Evolutionary conservation across 2,797 vertebrate species (phyloP).

Genomic region (Oryzias dopingdopingensis): DNA sequence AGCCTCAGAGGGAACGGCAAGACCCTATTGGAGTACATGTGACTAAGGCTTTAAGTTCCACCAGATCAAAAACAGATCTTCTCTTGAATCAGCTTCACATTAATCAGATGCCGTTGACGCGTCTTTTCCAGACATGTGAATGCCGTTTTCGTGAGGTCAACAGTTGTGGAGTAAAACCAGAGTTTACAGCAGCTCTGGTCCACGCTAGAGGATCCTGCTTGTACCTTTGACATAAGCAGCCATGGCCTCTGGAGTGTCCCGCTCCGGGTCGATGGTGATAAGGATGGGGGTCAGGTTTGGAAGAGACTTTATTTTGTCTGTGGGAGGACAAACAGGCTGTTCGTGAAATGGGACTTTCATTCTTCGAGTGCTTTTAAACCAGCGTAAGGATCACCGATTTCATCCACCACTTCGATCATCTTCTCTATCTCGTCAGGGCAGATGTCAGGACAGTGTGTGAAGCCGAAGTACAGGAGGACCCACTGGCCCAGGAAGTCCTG

Average conservation of each 20-base stretch:
- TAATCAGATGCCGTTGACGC: no score
- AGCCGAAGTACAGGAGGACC: conserved; percentile 95
- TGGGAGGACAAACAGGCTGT: background rate
- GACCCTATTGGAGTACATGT: no score
- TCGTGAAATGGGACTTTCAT: background rate
- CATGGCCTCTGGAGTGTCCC: conserved; percentile 88
- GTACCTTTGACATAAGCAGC: conserved; percentile 91
- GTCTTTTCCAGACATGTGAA: no score
- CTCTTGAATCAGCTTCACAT: no score
- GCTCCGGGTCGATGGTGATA: conserved; percentile 94
- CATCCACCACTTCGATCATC: conserved; percentile 91
- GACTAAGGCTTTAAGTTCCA: no score
- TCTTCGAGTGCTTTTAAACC: no score
- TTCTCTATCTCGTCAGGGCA: conserved; percentile 97
- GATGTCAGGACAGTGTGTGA: conserved; percentile 97
- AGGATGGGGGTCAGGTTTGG: conserved; percentile 89
- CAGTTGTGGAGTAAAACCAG: background rate
- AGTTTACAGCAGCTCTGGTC: background rate
- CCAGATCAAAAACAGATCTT: no score
- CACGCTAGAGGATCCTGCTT: no score
- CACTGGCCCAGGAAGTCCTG: conserved; percentile 90
- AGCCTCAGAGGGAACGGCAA: no score
- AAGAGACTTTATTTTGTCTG: conserved; percentile 84
- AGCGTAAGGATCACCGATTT: conserved; percentile 81
- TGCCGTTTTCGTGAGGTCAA: no score